Evolutionary conservation across 2,797 vertebrate species (phyloP).

Genomic region (Syncerus caffer): DNA sequence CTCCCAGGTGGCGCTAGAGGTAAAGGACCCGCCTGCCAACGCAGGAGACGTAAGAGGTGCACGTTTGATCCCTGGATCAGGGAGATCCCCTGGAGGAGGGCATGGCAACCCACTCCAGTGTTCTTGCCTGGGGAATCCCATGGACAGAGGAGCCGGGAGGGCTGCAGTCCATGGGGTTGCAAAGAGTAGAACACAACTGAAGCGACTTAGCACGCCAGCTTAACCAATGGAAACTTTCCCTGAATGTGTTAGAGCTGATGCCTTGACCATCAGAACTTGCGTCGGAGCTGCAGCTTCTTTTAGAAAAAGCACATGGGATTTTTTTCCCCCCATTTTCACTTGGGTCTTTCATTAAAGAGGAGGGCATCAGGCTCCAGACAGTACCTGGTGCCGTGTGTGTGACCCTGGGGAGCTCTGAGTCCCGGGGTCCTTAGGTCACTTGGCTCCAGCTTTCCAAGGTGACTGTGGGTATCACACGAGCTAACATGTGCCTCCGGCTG

Average conservation of each 20-base stretch:
- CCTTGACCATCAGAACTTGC: rapidly evolving
- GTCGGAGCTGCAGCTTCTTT: too few relatives aligned
- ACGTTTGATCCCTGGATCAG: neutral
- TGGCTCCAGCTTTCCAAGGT: rapidly evolving
- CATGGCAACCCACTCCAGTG: neutral
- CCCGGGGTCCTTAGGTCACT: rapidly evolving
- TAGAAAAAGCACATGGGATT: rapidly evolving
- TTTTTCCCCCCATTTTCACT: neutral
- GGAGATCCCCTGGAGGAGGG: neutral
- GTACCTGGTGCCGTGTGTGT: neutral
- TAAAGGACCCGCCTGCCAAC: neutral
- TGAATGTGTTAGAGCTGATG: rapidly evolving
- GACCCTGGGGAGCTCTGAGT: neutral
- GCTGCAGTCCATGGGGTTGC: neutral
- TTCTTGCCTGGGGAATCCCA: neutral
- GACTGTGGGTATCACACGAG: rapidly evolving
- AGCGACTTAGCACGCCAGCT: neutral
- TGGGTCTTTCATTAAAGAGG: neutral
- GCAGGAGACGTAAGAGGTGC: neutral
- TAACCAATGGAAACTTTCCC: rapidly evolving
- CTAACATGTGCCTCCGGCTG: rapidly evolving
- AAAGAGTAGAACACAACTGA: neutral
- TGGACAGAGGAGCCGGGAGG: neutral
- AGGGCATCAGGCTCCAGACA: rapidly evolving
- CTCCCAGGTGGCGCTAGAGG: neutral